Conservation (phyloP, 2,797 vertebrate genomes). For the Apogon talboti region DNA sequence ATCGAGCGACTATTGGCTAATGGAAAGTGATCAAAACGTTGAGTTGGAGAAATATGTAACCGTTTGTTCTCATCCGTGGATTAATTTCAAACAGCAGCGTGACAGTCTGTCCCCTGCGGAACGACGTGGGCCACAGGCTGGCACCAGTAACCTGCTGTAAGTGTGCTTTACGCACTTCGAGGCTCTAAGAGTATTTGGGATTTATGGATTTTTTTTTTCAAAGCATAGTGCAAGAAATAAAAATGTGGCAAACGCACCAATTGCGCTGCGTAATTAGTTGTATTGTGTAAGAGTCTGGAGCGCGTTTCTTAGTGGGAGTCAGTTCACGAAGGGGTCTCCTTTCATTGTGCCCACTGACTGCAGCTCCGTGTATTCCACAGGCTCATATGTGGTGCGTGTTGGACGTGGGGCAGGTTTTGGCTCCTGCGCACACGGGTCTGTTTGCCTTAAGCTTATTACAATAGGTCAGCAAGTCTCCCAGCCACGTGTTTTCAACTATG, state of each 20-base stretch:
- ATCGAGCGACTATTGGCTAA: conserved; percentile 16
- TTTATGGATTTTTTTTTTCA: no score
- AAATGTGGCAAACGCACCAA: no score
- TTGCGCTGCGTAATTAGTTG: no score
- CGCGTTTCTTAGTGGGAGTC: no score
- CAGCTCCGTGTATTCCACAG: conserved; percentile 28
- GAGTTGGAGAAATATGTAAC: conserved; percentile 6
- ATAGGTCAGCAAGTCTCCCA: conserved; percentile 52
- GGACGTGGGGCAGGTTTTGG: conserved; percentile 16
- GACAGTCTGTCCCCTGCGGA: neutral
- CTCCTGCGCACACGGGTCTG: conserved; percentile 40
- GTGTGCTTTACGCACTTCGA: no score
- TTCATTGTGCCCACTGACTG: conserved; percentile 24
- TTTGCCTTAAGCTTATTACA: conserved; percentile 64
- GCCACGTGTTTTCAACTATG: conserved; percentile 58
- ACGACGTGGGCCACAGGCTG: neutral
- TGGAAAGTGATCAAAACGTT: conserved; percentile 9
- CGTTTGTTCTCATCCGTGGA: conserved; percentile 11
- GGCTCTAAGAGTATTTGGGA: no score
- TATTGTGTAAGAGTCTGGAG: no score
- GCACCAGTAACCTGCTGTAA: neutral
- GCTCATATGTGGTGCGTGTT: conserved; percentile 9
- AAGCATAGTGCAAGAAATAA: no score
- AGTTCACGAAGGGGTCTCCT: neutral
- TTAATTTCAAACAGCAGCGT: neutral